Percentiles rank a stretch among this genome's conserved stretches.
phyloP scores from a whole-genome alignment of 2,888 invertebrate genomes.

The Nomada ferruginata region DNA sequence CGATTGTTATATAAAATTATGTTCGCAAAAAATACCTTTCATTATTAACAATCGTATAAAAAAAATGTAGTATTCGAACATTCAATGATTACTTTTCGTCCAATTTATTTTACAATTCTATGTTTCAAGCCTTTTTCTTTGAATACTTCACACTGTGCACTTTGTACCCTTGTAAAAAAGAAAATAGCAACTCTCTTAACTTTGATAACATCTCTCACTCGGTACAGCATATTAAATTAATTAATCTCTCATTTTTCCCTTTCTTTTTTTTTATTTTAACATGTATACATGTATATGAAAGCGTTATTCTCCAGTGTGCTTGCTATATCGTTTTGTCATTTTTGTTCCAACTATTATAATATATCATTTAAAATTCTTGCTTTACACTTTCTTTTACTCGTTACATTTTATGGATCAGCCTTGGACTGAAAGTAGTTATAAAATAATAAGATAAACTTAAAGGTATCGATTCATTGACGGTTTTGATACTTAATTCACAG shows the following conservation, averaged over 20 bases:
- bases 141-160: slow-evolving; percentile 26
- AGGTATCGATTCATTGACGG: slow-evolving; percentile 43
- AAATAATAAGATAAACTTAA: slow-evolving; percentile 47
- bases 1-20: slow-evolving; percentile 71
- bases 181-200: slow-evolving; percentile 17
- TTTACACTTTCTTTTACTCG: slow-evolving; percentile 58
- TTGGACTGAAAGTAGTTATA: slow-evolving; percentile 47
- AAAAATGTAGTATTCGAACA: slow-evolving; percentile 34
- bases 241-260: slow-evolving; percentile 37
- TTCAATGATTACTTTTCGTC: slow-evolving; percentile 27
- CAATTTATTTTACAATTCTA: slow-evolving; percentile 41
- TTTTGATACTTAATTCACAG: slow-evolving; percentile 48
- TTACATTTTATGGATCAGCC: slow-evolving; percentile 32
- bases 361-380: slow-evolving; percentile 49
- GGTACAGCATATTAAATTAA: slow-evolving; percentile 71
- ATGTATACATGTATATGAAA: slow-evolving; percentile 43
- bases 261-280: slow-evolving; percentile 35
- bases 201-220: slow-evolving; percentile 57
- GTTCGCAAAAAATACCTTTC: slow-evolving; percentile 53
- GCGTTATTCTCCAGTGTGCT: slow-evolving; percentile 31
- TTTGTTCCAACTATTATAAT: slow-evolving; percentile 62
- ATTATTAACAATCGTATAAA: slow-evolving; percentile 14
- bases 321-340: neutral
- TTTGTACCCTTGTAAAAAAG: slow-evolving; percentile 53
- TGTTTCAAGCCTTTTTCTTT: slow-evolving; percentile 34